phyloP scores from a whole-genome alignment of 2,888 invertebrate species.

The Ochropleura plecta region DNA sequence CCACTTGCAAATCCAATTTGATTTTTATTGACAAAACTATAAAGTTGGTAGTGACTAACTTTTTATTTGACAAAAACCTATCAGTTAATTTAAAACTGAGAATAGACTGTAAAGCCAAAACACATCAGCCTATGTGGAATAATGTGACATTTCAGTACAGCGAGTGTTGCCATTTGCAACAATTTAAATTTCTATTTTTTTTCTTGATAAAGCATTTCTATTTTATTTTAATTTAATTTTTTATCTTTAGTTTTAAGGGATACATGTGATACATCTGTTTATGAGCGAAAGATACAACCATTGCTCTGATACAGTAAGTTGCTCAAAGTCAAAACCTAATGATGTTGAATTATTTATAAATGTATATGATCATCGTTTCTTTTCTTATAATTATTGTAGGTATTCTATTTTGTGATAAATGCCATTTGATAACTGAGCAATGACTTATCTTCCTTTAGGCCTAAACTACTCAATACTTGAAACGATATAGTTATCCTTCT shows the following conservation, averaged over 20 bases:
- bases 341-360: constrained; percentile 59
- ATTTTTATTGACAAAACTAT: background rate
- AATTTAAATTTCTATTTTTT: background rate
- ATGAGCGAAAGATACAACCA: constrained; percentile 63
- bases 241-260: constrained; percentile 70
- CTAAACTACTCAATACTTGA: constrained; percentile 25
- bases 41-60: background rate
- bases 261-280: constrained; percentile 75
- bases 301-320: constrained; percentile 58
- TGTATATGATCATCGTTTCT: constrained; percentile 18
- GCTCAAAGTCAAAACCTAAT: constrained; percentile 32
- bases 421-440: constrained; percentile 35
- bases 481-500: constrained; percentile 12
- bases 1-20: background rate
- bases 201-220: constrained; percentile 10
- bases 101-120: background rate
- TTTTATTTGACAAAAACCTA: background rate
- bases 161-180: background rate
- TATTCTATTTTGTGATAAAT: constrained; percentile 26
- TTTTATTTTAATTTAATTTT: constrained; percentile 19
- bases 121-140: background rate
- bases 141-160: background rate
- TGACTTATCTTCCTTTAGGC: constrained; percentile 53
- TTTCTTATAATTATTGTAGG: constrained; percentile 21
- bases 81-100: background rate